Evolutionary conservation across 2,113 vertebrate genomes (phyloP).

Genomic region (Coregonus clupeaformis): DNA sequence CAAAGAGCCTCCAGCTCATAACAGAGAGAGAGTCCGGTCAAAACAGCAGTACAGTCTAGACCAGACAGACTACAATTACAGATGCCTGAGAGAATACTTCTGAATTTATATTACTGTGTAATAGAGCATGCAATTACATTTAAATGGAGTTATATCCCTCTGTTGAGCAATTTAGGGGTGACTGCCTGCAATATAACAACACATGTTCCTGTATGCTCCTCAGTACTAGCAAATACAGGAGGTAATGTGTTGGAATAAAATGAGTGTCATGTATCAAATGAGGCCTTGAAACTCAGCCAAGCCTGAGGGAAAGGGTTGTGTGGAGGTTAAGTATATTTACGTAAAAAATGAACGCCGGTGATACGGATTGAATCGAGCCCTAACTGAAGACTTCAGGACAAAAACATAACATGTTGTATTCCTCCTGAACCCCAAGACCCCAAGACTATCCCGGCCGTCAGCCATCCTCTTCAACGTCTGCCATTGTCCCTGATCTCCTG

Average conservation of each 20-base stretch:
- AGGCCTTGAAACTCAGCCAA: not conserved
- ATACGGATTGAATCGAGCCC: too few species aligned
- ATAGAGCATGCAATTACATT: not conserved
- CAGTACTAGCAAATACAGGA: not conserved
- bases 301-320: not conserved
- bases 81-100: not conserved
- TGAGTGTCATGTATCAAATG: not conserved
- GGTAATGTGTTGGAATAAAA: not conserved
- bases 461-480: conserved; percentile 53
- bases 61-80: not conserved
- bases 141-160: not conserved
- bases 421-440: not conserved
- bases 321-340: not conserved
- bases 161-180: too few species aligned
- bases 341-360: not conserved
- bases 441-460: conserved; percentile 30
- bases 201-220: not conserved
- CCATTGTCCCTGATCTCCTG: conserved; percentile 51
- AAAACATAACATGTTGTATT: conserved; percentile 49
- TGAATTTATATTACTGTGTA: not conserved
- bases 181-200: not conserved
- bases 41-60: not conserved
- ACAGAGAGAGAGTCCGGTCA: not conserved
- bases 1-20: not conserved
- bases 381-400: conserved; percentile 38